phyloP scores from a whole-genome alignment of 2,113 vertebrate genomes.

The Xenopus tropicalis region UCB_Xtro_10.0 CM004444.2:148782501-148783000 shows the following conservation, averaged over 20 bases:
- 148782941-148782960: too few relatives aligned
- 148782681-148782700: conserved; percentile 37
- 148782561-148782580: conserved; percentile 34
- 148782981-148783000: too few relatives aligned
- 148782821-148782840: conserved; percentile 67
- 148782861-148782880: too few relatives aligned
- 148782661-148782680: conserved; percentile 35
- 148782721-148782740: conserved; percentile 39
- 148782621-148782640: conserved; percentile 45
- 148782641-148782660: conserved; percentile 45
- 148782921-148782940: too few relatives aligned
- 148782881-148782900: too few relatives aligned
- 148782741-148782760: conserved; percentile 64
- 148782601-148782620: conserved; percentile 39
- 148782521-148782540: conserved; percentile 2
- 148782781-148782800: conserved; percentile 77
- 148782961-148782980: too few relatives aligned
- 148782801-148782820: conserved; percentile 72
- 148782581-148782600: conserved; percentile 28
- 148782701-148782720: conserved; percentile 37
- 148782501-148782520: neutral
- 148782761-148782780: conserved; percentile 71
- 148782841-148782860: neutral
- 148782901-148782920: too few relatives aligned
- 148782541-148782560: conserved; percentile 26